A percentile compares a stretch with the other conserved stretches of the same genome.
Evolutionary conservation across 2,797 vertebrate genomes (phyloP).

Genomic region (Strix occidentalis): DNA sequence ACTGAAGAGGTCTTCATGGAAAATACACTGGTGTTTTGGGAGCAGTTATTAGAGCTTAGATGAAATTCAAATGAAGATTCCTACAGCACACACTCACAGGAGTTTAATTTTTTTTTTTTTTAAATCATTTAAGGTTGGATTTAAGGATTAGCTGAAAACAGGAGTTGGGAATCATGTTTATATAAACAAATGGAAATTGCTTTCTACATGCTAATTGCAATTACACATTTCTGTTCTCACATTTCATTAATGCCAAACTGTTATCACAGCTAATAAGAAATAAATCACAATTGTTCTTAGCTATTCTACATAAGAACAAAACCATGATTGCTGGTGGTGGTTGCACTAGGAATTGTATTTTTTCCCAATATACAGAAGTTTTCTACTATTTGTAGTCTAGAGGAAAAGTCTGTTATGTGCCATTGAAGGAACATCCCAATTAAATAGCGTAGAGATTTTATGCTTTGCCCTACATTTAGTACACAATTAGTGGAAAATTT

Average conservation of each 20-base stretch:
- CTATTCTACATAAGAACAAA: conserved; percentile 14
- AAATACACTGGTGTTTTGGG: neutral
- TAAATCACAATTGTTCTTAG: conserved; percentile 36
- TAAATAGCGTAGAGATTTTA: neutral
- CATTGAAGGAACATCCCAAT: neutral
- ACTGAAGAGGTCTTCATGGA: neutral
- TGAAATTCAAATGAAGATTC: neutral
- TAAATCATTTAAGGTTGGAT: neutral
- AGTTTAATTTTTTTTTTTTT: neutral
- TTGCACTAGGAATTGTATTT: neutral
- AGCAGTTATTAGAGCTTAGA: neutral
- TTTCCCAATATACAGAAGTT: neutral
- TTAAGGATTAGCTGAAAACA: neutral
- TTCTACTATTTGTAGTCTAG: neutral
- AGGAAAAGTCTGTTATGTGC: neutral
- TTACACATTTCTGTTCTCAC: neutral
- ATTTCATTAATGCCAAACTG: conserved; percentile 26
- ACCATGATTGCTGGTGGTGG: neutral
- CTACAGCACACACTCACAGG: neutral
- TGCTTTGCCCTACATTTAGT: neutral
- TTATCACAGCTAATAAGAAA: conserved; percentile 38
- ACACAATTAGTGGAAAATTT: neutral
- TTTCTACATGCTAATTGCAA: neutral
- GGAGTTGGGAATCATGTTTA: neutral
- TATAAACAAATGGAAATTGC: neutral